Conservation (phyloP, 2,797 vertebrate genomes). For the Triplophysa yarkandensis region DNA sequence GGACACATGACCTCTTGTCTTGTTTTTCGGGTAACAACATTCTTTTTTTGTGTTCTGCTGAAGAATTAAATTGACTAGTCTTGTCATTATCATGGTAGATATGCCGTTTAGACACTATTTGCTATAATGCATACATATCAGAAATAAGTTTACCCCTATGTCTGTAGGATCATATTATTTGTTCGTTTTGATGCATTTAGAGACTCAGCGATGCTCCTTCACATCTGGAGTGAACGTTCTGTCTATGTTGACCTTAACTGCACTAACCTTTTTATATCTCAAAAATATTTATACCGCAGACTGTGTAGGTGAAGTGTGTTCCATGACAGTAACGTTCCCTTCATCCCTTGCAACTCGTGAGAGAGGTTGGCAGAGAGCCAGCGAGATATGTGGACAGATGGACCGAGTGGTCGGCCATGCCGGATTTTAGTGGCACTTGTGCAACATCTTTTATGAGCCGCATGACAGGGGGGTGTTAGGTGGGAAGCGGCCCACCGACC, state of each 20-base stretch:
- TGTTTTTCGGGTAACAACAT: no score
- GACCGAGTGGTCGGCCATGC: slow-evolving; percentile 17
- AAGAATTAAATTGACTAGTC: no score
- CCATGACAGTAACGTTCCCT: slow-evolving; percentile 45
- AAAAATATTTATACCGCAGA: slow-evolving; percentile 56
- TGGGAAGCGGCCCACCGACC: slow-evolving; percentile 23
- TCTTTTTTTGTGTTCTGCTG: no score
- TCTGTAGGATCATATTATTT: neutral
- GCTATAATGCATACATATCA: neutral
- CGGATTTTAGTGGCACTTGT: neutral
- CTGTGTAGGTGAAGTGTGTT: slow-evolving; percentile 46
- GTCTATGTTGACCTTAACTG: slow-evolving; percentile 44
- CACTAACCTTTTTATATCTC: slow-evolving; percentile 40
- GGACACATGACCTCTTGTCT: no score
- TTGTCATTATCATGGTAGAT: neutral
- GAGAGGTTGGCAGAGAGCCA: slow-evolving; percentile 8
- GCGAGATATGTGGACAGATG: slow-evolving; percentile 33
- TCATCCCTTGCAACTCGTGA: slow-evolving; percentile 6
- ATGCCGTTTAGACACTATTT: neutral
- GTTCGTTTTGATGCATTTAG: slow-evolving; percentile 8
- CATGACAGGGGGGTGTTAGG: slow-evolving; percentile 1
- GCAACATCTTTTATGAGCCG: neutral
- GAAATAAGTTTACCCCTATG: neutral
- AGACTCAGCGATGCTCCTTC: neutral
- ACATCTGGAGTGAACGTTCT: slow-evolving; percentile 20